phyloP scores from a whole-genome alignment of 2,113 vertebrate species.

The Ochotona curzoniae region DNA sequence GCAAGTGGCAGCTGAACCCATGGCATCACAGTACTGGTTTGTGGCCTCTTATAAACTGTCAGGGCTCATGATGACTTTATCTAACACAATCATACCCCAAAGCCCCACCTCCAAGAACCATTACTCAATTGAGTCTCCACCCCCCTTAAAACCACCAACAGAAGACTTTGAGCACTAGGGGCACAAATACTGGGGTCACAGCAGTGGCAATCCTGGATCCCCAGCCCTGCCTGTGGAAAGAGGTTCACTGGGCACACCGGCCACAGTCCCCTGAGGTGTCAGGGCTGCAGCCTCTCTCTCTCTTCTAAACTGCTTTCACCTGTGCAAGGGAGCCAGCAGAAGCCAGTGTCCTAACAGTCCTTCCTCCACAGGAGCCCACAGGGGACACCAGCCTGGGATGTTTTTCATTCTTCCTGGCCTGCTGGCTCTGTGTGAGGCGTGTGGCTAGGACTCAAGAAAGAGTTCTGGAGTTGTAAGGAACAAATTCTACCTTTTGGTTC shows the following conservation, averaged over 20 bases:
- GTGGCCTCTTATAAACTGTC: no score
- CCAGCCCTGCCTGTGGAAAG: not conserved
- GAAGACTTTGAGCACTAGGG: no score
- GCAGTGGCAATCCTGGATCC: no score
- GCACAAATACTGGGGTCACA: no score
- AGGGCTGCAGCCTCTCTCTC: not conserved
- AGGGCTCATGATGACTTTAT: no score
- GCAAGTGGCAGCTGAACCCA: no score
- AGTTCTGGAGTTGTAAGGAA: not conserved
- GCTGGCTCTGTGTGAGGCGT: not conserved
- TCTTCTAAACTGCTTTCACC: not conserved
- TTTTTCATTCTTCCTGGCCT: not conserved
- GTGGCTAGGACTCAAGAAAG: not conserved
- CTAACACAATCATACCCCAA: no score
- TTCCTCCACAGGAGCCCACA: not conserved
- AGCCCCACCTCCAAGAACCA: no score
- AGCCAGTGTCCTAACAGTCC: not conserved
- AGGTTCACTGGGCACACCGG: fast-evolving
- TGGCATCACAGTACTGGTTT: no score
- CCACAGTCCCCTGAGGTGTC: not conserved
- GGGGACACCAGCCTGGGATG: not conserved
- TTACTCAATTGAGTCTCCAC: no score
- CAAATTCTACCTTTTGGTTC: not conserved
- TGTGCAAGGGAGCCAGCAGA: not conserved
- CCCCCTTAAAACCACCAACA: no score